These are phyloP conservation scores for Amphimallon solstitiale DNA, from an alignment of 2,888 invertebrate species.

Conservation along the genomic window DNA sequence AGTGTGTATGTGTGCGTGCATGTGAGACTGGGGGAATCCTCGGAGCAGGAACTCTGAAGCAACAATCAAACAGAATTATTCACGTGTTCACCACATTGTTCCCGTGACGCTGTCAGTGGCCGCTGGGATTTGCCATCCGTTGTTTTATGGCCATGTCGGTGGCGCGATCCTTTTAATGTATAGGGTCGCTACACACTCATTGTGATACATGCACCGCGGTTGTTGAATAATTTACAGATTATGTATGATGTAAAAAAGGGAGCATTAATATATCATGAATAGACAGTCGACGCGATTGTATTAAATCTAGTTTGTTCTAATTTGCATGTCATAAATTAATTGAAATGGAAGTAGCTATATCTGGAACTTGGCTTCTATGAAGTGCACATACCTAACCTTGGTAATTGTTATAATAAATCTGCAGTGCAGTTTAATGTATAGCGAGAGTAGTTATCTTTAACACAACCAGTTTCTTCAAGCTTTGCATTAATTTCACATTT, in stretches of 20 bases:
- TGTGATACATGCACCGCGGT: slow-evolving; percentile 47
- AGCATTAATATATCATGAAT: slow-evolving; percentile 26
- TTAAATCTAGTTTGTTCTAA: slow-evolving; percentile 25
- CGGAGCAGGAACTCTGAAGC: slow-evolving; percentile 45
- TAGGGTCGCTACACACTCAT: slow-evolving; percentile 43
- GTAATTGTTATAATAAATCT: too few species aligned
- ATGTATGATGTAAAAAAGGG: slow-evolving; percentile 56
- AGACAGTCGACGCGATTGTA: slow-evolving; percentile 17
- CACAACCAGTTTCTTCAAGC: too few species aligned
- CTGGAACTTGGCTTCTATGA: too few species aligned
- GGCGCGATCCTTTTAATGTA: slow-evolving; percentile 46
- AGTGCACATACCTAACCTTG: too few species aligned
- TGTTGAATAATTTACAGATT: slow-evolving; percentile 57
- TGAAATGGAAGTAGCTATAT: background rate
- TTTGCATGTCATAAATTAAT: slow-evolving; percentile 25
- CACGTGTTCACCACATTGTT: slow-evolving; percentile 58
- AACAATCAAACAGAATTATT: slow-evolving; percentile 60
- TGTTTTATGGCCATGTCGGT: slow-evolving; percentile 34
- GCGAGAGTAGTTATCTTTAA: too few species aligned
- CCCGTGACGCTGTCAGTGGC: slow-evolving; percentile 49
- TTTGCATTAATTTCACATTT: too few species aligned
- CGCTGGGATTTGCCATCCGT: slow-evolving; percentile 38
- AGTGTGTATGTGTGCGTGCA: too few species aligned
- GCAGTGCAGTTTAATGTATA: too few species aligned
- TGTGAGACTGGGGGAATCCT: slow-evolving; percentile 37